A percentile compares a stretch with the other conserved stretches of the same genome.
These are phyloP conservation scores for Limnephilus lunatus DNA, from an alignment of 2,888 invertebrate species.

Conservation along the genomic window DNA sequence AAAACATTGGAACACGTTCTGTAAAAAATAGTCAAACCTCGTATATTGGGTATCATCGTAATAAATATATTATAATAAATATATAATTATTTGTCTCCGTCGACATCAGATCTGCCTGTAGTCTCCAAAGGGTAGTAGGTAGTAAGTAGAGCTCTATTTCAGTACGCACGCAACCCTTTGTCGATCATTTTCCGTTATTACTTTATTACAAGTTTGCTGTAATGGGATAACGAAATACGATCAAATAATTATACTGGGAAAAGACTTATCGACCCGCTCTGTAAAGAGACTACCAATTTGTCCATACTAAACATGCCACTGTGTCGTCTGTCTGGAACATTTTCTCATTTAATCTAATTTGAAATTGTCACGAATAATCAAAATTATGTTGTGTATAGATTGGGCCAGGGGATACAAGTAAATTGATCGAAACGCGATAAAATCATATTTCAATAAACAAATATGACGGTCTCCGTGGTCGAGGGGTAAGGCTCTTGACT, in stretches of 20 bases:
- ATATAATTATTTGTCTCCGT: background rate
- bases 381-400: background rate
- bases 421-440: background rate
- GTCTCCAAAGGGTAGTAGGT: background rate
- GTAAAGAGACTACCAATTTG: background rate
- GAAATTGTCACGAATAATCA: background rate
- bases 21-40: too few relatives aligned
- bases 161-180: background rate
- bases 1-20: too few relatives aligned
- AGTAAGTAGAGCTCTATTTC: background rate
- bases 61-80: too few relatives aligned
- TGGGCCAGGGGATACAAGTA: background rate
- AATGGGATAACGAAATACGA: conserved; percentile 2
- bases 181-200: background rate
- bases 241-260: background rate
- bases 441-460: background rate
- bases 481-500: too few relatives aligned
- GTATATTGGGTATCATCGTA: too few relatives aligned
- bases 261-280: background rate
- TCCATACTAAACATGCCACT: background rate
- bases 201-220: background rate
- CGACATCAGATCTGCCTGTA: background rate
- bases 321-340: background rate
- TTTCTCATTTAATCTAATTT: background rate
- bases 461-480: too few relatives aligned